Evolutionary conservation across 2,113 vertebrate species (phyloP).

Genomic region (Lanius collurio): DNA sequence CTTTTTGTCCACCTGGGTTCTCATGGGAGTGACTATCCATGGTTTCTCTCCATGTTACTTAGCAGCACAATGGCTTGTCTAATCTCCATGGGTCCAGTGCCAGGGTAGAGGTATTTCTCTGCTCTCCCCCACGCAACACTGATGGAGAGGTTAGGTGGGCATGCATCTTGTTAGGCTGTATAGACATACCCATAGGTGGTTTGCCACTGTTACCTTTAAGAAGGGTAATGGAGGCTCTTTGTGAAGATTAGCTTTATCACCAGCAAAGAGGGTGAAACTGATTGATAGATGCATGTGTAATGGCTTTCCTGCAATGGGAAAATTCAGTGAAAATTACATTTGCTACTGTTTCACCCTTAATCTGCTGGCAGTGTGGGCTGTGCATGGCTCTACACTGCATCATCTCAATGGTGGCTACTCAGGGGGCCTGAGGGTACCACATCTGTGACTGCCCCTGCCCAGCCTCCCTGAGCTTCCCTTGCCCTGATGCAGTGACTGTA

Average conservation of each 20-base stretch:
- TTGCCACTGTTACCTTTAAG: not conserved
- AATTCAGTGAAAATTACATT: not conserved
- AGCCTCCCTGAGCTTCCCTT: accelerated
- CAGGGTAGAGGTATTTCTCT: not conserved
- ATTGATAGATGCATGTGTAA: not conserved
- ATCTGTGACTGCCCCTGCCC: not conserved
- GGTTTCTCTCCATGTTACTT: not conserved
- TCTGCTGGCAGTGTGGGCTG: not conserved
- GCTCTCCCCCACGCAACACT: not conserved
- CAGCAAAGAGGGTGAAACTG: not conserved
- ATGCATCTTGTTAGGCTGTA: not conserved
- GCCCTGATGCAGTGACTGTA: not conserved
- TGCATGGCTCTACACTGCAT: not conserved
- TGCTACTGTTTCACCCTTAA: not conserved
- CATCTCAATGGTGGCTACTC: not conserved
- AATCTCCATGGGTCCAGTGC: not conserved
- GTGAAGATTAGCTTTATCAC: not conserved
- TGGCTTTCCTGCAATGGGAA: not conserved
- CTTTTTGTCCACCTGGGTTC: not conserved
- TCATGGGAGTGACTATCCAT: not conserved
- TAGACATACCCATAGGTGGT: not conserved
- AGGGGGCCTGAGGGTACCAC: not conserved
- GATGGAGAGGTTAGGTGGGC: not conserved
- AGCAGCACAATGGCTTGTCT: not conserved
- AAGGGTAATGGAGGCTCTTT: not conserved